Percentiles rank a stretch among this genome's conserved stretches.
These are phyloP conservation scores for Polydrusus tereticollis DNA, from an alignment of 2,888 invertebrate species.

Conservation along the genomic window DNA sequence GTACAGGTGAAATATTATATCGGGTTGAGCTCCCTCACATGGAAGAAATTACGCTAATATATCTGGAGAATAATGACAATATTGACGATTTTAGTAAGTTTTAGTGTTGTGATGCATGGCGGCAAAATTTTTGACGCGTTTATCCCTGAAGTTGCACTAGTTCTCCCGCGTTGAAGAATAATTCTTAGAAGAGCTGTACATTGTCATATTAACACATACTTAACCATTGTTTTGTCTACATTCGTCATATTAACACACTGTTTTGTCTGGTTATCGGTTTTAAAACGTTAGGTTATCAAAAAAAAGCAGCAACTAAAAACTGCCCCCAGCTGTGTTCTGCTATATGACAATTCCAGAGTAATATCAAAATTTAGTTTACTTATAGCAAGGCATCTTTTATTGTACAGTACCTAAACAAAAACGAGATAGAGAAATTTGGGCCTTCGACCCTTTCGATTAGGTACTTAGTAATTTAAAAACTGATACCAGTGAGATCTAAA, in stretches of 20 bases:
- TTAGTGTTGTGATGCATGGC: slow-evolving; percentile 73
- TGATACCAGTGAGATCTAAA: no score
- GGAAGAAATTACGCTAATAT: slow-evolving; percentile 94
- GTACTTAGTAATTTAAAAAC: no score
- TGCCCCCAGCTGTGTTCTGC: not conserved
- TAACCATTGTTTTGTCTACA: slow-evolving; percentile 32
- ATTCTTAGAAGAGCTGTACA: slow-evolving; percentile 38
- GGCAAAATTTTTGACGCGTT: slow-evolving; percentile 53
- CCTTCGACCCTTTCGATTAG: no score
- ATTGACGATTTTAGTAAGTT: slow-evolving; percentile 73
- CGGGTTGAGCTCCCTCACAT: slow-evolving; percentile 94
- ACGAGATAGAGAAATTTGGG: no score
- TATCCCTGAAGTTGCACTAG: slow-evolving; percentile 51
- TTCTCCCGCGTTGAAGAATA: slow-evolving; percentile 32
- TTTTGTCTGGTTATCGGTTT: not conserved
- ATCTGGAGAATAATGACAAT: slow-evolving; percentile 87
- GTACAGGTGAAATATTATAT: slow-evolving; percentile 90
- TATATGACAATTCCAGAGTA: not conserved
- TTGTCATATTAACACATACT: slow-evolving; percentile 43
- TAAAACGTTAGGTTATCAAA: not conserved
- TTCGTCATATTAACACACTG: slow-evolving; percentile 37
- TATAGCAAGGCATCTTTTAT: no score
- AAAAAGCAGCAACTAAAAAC: not conserved
- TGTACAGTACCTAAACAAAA: no score
- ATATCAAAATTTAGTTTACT: no score